Evolutionary conservation across 1,140 invertebrate species (phyloP).

Genomic region (Penaeus japonicus): DNA sequence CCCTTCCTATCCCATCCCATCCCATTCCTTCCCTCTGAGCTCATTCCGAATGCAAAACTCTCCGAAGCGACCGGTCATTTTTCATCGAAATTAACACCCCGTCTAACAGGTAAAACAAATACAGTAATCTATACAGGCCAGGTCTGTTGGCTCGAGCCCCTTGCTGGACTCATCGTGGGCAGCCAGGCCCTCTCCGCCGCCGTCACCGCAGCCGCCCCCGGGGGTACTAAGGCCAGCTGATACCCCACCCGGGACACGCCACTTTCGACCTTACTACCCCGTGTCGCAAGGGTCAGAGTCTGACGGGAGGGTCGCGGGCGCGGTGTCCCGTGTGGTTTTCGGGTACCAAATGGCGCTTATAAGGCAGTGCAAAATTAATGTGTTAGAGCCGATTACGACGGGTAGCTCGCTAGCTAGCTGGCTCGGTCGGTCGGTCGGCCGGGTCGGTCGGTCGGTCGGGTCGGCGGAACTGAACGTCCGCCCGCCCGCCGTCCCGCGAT

Average conservation of each 20-base stretch:
- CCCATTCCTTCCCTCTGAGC: not conserved
- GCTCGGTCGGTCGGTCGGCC: too few species aligned
- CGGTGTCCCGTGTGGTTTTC: slow-evolving; percentile 14
- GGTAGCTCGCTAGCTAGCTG: slow-evolving; percentile 36
- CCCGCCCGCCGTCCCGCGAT: not conserved
- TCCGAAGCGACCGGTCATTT: slow-evolving; percentile 42
- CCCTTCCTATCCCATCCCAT: slow-evolving; percentile 9
- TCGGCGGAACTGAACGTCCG: too few species aligned
- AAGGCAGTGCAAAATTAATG: slow-evolving; percentile 54
- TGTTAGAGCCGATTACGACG: slow-evolving; percentile 48
- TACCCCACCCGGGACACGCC: not conserved
- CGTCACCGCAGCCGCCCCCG: too few species aligned
- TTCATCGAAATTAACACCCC: slow-evolving; percentile 57
- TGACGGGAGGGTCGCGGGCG: not conserved
- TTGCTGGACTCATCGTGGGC: too few species aligned
- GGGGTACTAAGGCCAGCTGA: not conserved
- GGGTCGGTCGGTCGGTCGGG: too few species aligned
- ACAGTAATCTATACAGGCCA: slow-evolving; percentile 50
- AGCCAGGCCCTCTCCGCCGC: too few species aligned
- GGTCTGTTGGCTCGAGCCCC: not conserved
- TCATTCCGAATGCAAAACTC: slow-evolving; percentile 53
- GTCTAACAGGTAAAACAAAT: slow-evolving; percentile 57
- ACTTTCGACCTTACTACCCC: not conserved
- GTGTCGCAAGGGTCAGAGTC: not conserved
- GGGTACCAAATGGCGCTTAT: slow-evolving; percentile 38